Evolutionary conservation across 2,113 vertebrate species (phyloP), one percentile per base, ranked within the genome.

Genomic region (Odontesthes bonariensis): DNA sequence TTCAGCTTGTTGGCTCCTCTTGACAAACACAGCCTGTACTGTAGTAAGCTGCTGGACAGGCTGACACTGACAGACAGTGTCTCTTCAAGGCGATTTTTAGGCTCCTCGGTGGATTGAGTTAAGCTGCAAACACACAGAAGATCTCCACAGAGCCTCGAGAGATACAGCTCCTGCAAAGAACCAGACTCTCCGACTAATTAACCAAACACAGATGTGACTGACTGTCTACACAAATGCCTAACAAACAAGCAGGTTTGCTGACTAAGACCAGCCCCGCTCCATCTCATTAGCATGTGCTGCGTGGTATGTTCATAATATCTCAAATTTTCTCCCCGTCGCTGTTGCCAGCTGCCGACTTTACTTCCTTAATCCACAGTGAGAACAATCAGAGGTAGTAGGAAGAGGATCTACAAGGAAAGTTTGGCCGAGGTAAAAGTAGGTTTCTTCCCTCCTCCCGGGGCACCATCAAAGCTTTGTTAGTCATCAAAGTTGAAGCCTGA

Each of bases 381-480:
- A 82, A 54, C 60, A 84, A 79, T 75, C 74, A 57, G 51, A 42
- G 49, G 58, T 9, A 86, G 54, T 64, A 58, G 52, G 20, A 52
- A 54, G 16, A 61, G 33, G 42, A 73, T 79, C 44, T 72, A 52
- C 53, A 61, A 70, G 51, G 76, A 60, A 70, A 73, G 46, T 72
- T 69, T 76, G 68, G 44, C 54, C 54, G 66, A 77, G 54, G 69
- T 80, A 49, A 74, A 73, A 85, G 79, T 52, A 62, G 75, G 47
- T 60, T 81, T 73, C 63, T 42, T 69, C 19, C 68, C 73, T 65
- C 68, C 7, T 19, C 72, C 38, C 0, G 6, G 31, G 32, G 71
- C 20, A 4, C 40, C 69, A 74, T 79, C 69, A 78, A 40, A 46
- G 57, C 55, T 53, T 31, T 44, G 69, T 23, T 52, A 31, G 44